Percentiles rank a stretch among this genome's conserved stretches.
Evolutionary conservation across 2,113 vertebrate genomes (phyloP).

Genomic region (Phrynosoma platyrhinos): DNA sequence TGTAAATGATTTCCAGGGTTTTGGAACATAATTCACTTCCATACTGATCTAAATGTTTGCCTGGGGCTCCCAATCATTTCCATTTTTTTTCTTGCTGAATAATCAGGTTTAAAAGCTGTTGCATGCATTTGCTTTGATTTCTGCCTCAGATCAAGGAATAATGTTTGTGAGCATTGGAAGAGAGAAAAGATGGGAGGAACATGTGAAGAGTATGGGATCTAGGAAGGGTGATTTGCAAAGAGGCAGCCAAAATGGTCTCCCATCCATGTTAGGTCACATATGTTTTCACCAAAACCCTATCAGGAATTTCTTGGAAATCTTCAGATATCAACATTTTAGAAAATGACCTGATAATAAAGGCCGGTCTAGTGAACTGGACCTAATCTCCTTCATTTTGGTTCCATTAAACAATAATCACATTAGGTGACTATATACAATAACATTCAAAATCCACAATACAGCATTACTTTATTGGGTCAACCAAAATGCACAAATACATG

Average conservation of each 20-base stretch:
- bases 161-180: neutral
- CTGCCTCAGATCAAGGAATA: constrained; percentile 16
- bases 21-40: constrained; percentile 11
- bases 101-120: constrained; percentile 24
- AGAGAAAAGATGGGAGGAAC: neutral
- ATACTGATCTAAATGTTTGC: constrained; percentile 15
- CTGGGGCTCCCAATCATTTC: neutral
- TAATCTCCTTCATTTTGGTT: no score
- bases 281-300: neutral
- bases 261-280: neutral
- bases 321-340: neutral
- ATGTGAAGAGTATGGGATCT: neutral
- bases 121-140: constrained; percentile 18
- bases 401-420: no score
- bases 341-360: neutral
- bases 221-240: neutral
- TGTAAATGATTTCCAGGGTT: constrained; percentile 11
- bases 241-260: neutral
- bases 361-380: no score
- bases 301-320: neutral
- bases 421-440: no score
- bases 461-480: no score
- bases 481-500: no score
- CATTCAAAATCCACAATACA: no score
- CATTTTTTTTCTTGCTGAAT: constrained; percentile 34